Conservation (phyloP, 2,797 vertebrate genomes). For the Nyctalus aviator region DNA sequence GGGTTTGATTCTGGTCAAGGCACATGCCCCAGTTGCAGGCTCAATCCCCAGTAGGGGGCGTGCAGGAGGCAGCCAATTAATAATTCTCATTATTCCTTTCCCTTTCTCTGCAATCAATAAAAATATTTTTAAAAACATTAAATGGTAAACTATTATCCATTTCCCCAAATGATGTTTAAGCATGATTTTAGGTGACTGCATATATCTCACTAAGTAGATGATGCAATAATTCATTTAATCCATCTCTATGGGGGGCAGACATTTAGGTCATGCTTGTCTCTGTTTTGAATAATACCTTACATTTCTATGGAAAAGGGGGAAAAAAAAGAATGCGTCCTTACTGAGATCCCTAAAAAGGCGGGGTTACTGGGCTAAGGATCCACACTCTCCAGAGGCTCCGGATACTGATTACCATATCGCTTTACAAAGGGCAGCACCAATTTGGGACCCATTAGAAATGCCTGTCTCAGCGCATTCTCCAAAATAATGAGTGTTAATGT, state of each 20-base stretch:
- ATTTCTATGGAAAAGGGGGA: not conserved
- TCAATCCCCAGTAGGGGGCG: too few relatives aligned
- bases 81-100: too few relatives aligned
- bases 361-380: not conserved
- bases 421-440: not conserved
- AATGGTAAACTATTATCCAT: not conserved
- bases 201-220: not conserved
- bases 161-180: not conserved
- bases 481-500: not conserved
- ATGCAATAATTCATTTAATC: not conserved
- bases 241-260: not conserved
- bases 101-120: too few relatives aligned
- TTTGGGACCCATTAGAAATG: not conserved
- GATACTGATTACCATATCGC: not conserved
- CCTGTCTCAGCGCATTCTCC: not conserved
- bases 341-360: not conserved
- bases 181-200: not conserved
- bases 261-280: not conserved
- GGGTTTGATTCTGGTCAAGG: too few relatives aligned
- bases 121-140: not conserved
- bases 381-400: not conserved
- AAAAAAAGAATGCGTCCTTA: not conserved
- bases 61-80: too few relatives aligned
- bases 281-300: not conserved
- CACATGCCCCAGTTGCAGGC: too few relatives aligned